Evolutionary conservation across 1,140 invertebrate genomes (phyloP), one percentile per base, ranked within the genome.

Genomic region (Platyura marginata): DNA sequence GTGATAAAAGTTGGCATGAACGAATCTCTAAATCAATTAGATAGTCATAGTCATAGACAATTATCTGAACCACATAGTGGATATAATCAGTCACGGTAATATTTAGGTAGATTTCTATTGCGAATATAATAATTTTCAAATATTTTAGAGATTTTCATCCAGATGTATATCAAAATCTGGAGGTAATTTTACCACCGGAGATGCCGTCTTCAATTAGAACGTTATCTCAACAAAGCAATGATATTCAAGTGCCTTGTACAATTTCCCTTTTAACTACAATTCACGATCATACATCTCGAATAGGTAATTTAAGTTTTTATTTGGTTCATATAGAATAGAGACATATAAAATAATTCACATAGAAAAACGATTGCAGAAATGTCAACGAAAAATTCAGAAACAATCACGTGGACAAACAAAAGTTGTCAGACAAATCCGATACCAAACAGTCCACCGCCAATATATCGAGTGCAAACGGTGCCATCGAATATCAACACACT

Each of bases 1-100:
- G 69, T 79, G 6, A 67, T 78, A 10, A 77, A 78, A 49, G 46
- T 74, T 10, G 65, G 62, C 2, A 61, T 61, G 58, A 54, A 59
- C 20, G 54, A 58, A n/a, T n/a, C n/a, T n/a, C n/a, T n/a, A n/a
- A n/a, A n/a, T n/a, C n/a, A n/a, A n/a, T n/a, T n/a, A n/a, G n/a
- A n/a, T n/a, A n/a, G n/a, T n/a, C n/a, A n/a, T n/a, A n/a, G n/a
- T n/a, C n/a, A n/a, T n/a, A n/a, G n/a, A n/a, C n/a, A n/a, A n/a
- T n/a, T n/a, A n/a, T n/a, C n/a, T n/a, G n/a, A n/a, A n/a, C n/a
- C n/a, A n/a, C n/a, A n/a, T n/a, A n/a, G n/a, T n/a, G n/a, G n/a
- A n/a, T n/a, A n/a, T n/a, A n/a, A n/a, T n/a, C n/a, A n/a, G n/a
- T n/a, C n/a, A n/a, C n/a, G n/a, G n/a, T n/a, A n/a, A n/a, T n/a